A percentile compares a stretch with the other conserved stretches of the same genome.
These are phyloP conservation scores for Heterodera filipjevi DNA, from an alignment of 2,888 invertebrate genomes.

Conservation along the genomic window DNA sequence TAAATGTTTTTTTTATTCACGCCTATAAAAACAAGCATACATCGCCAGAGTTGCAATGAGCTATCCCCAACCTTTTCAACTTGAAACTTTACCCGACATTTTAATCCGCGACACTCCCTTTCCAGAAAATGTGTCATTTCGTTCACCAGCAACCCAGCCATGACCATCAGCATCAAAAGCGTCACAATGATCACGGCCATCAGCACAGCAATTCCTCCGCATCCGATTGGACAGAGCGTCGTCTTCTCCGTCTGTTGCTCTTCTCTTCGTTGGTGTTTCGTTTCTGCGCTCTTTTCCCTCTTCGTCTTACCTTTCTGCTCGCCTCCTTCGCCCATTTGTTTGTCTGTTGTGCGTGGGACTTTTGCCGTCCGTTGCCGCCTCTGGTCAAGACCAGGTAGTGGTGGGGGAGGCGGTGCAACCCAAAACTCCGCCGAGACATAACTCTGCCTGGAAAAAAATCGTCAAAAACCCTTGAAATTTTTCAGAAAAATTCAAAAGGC, in stretches of 20 bases:
- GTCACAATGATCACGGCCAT: neutral
- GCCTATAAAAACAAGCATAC: too few relatives aligned
- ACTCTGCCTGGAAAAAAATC: too few relatives aligned
- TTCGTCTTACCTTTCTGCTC: slow-evolving; percentile 42
- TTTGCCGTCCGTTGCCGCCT: slow-evolving; percentile 38
- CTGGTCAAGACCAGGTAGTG: slow-evolving; percentile 36
- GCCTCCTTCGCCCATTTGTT: slow-evolving; percentile 55
- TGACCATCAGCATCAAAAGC: neutral
- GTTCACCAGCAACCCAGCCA: neutral
- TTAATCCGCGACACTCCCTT: too few relatives aligned
- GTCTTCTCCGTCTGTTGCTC: neutral
- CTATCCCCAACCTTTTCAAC: too few relatives aligned
- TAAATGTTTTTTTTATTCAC: neutral
- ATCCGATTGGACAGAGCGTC: neutral
- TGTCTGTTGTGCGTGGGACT: slow-evolving; percentile 47
- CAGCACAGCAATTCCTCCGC: neutral
- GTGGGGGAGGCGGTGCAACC: too few relatives aligned
- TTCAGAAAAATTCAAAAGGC: too few relatives aligned
- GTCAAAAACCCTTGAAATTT: too few relatives aligned
- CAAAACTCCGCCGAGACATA: too few relatives aligned
- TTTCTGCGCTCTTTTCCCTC: slow-evolving; percentile 23
- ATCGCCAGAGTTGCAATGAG: too few relatives aligned
- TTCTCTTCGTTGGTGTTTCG: slow-evolving; percentile 18
- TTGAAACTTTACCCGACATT: too few relatives aligned
- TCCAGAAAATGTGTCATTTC: too few relatives aligned